Evolutionary conservation across 1,140 invertebrate species (phyloP).

Genomic region (Oscheius sp.): DNA sequence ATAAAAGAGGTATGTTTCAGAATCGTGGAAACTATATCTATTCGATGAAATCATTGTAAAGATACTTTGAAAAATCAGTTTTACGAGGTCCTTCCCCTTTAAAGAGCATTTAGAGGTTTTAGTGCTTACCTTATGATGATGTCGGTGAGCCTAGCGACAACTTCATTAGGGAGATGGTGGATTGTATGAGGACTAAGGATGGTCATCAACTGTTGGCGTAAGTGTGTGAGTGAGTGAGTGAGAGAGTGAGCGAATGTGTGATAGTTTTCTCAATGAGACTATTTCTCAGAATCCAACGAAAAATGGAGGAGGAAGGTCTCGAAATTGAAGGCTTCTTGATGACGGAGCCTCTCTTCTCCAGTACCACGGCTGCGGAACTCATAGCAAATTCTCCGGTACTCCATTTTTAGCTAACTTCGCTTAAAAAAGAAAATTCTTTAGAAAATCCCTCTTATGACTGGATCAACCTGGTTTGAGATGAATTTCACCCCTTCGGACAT

Average conservation of each 20-base stretch:
- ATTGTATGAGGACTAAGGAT: neutral
- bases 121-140: neutral
- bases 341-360: neutral
- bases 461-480: neutral
- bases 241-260: too few species aligned
- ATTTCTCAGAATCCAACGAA: constrained; percentile 13
- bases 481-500: too few species aligned
- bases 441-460: neutral
- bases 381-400: neutral
- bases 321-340: neutral
- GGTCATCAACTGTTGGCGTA: neutral
- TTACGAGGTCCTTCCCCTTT: neutral
- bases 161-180: neutral
- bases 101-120: neutral
- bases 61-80: neutral
- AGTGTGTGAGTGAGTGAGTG: too few species aligned
- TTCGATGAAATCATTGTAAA: neutral
- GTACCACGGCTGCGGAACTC: neutral
- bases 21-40: neutral
- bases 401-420: too few species aligned
- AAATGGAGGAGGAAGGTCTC: neutral
- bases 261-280: too few species aligned
- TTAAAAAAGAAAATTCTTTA: too few species aligned
- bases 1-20: too few species aligned
- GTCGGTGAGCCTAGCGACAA: neutral